Percentiles rank a stretch among this genome's conserved stretches.
Conservation (phyloP, 2,888 invertebrate species). For the Folsomia candida region DNA sequence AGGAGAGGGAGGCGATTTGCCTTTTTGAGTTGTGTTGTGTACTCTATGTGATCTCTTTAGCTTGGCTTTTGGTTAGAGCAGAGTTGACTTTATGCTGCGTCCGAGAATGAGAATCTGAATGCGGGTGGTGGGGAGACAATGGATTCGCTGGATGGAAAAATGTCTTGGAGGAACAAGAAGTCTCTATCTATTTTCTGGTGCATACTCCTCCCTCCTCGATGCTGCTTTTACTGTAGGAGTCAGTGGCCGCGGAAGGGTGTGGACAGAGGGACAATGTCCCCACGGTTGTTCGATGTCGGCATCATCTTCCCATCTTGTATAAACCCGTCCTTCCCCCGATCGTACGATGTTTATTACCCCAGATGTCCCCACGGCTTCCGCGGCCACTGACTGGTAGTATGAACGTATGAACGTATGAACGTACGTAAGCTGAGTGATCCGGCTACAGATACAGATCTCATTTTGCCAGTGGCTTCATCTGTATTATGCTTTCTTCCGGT, state of each 20-base stretch:
- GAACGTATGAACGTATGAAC: too few species aligned
- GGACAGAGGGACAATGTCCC: too few species aligned
- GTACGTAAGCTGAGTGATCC: neutral
- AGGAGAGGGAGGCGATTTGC: too few species aligned
- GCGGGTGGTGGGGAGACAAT: neutral
- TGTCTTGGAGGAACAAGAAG: neutral
- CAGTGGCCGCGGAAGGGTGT: too few species aligned
- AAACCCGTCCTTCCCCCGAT: too few species aligned
- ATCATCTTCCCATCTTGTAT: too few species aligned
- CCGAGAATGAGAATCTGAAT: neutral
- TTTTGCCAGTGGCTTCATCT: neutral
- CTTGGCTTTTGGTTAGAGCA: neutral
- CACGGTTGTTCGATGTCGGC: too few species aligned
- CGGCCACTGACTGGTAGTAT: too few species aligned
- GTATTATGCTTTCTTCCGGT: slow-evolving; percentile 29
- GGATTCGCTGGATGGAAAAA: neutral
- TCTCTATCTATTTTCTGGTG: neutral
- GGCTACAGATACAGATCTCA: neutral
- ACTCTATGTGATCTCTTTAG: neutral
- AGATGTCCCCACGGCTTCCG: too few species aligned
- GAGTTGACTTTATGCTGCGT: neutral
- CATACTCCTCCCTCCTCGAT: neutral
- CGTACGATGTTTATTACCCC: too few species aligned
- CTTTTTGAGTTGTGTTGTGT: too few species aligned
- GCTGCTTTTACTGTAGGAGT: too few species aligned